phyloP scores from a whole-genome alignment of 2,113 vertebrate genomes.

The Clarias gariepinus region DNA sequence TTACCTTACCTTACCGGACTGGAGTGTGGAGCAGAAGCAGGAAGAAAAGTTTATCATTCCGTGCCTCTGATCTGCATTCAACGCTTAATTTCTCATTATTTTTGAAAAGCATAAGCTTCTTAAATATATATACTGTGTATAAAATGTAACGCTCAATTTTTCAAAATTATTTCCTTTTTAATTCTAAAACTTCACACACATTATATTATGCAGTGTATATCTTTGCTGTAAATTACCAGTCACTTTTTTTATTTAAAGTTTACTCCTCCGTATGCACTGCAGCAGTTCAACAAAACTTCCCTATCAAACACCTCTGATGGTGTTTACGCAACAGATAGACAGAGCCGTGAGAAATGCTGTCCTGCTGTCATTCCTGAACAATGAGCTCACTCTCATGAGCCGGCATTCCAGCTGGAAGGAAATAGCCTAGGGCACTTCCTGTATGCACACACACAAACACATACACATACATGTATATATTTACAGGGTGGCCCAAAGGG shows the following conservation, averaged over 20 bases:
- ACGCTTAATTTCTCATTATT: too few relatives aligned
- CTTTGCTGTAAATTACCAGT: not conserved
- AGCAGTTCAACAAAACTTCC: not conserved
- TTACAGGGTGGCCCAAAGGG: too few relatives aligned
- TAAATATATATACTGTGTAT: too few relatives aligned
- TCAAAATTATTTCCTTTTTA: too few relatives aligned
- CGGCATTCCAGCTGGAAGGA: constrained; percentile 22
- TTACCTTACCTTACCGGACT: too few relatives aligned
- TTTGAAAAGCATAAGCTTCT: too few relatives aligned
- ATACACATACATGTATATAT: not conserved
- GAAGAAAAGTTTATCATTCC: too few relatives aligned
- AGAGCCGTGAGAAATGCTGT: constrained; percentile 11
- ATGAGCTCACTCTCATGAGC: constrained; percentile 30
- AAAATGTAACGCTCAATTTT: too few relatives aligned
- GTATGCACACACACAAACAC: not conserved
- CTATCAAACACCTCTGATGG: not conserved
- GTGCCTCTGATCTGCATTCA: too few relatives aligned
- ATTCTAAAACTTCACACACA: not conserved
- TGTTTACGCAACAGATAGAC: constrained; percentile 25
- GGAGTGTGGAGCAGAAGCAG: too few relatives aligned
- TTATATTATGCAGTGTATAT: not conserved
- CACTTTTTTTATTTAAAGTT: not conserved
- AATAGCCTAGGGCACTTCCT: not conserved
- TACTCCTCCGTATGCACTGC: not conserved
- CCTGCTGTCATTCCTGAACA: constrained; percentile 40